These are phyloP conservation scores for Hydropsyche betteni DNA, from an alignment of 2,888 invertebrate genomes.

Conservation along the genomic window DNA sequence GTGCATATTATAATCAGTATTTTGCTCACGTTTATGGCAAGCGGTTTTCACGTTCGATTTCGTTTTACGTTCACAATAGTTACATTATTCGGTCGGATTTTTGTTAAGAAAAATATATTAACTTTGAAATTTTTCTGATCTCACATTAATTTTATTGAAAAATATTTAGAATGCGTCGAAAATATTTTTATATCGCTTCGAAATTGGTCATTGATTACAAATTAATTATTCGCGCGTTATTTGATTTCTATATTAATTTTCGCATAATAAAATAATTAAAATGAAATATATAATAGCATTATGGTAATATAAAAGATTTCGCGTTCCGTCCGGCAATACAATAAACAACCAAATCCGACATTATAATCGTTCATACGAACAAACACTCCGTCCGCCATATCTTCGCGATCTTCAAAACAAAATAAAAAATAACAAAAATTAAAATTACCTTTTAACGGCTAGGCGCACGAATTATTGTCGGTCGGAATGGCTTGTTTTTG, in stretches of 20 bases:
- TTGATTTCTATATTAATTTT: no score
- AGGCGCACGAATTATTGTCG: conserved; percentile 19
- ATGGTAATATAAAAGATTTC: no score
- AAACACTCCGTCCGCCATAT: no score
- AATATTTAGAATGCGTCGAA: not conserved
- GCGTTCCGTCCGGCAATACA: not conserved
- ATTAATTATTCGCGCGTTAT: no score
- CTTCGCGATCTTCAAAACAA: no score
- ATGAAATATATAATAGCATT: no score
- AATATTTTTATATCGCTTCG: not conserved
- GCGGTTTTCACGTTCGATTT: conserved; percentile 7
- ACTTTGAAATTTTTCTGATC: not conserved
- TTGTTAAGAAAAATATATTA: not conserved
- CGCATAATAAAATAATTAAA: no score
- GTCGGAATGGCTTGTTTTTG: conserved; percentile 31
- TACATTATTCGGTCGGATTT: not conserved
- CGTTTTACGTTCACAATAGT: not conserved
- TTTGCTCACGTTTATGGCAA: conserved; percentile 21
- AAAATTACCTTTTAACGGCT: no score
- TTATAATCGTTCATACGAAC: conserved; percentile 2
- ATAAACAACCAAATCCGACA: conserved; percentile 6
- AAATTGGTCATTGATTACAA: no score
- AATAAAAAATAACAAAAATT: no score
- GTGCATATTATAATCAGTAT: not conserved
- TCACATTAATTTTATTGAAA: not conserved